Evolutionary conservation across 2,113 vertebrate species (phyloP), one percentile per base, ranked within the genome.

Genomic region (Piaya cayana): DNA sequence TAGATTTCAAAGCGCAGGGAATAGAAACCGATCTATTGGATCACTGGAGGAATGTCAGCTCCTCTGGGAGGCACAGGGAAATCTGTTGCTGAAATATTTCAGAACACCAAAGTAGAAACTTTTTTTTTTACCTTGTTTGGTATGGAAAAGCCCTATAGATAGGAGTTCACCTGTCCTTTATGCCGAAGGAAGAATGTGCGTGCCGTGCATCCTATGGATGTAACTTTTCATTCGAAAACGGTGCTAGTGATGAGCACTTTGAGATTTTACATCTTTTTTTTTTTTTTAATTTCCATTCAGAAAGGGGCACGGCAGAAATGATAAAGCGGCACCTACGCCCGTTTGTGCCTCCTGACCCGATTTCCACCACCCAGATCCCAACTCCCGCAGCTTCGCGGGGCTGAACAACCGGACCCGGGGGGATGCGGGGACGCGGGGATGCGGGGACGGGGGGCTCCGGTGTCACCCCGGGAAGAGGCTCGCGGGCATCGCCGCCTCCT

Each of bases 41-140:
- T 39, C 39, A 39, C 12, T 39, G 39, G 39, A 19, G 56, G 30
- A 78, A 69, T 13, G 65, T 20, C 59, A 55, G 29, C 0, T 4
- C 81, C 75, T 85, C 77, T 18, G 27, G 23, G 34, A 92, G 39
- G 32, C 36, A 63, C 14, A 7, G 45, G 30, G 59, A 77, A 92
- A 95, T 70, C 69, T 93, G 83, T 58, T 83, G 95, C 83, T 50
- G 67, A 83, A 50, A 63, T 74, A 70, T 83, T 90, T 63, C 79
- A 30, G 6, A 91, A 27, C 8, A 18, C 25, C 19, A 12, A 12
- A 60, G 63, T 16, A 1, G 1, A 69, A 96, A 89, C 86, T 90
- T 96, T 87, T 55, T 72, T 8, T 69, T 86, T 63, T 45, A 18
- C 18, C 18, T 34, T 25, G 12, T 25, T 62, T 26, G 25, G n/a